Percentiles rank a stretch among this genome's conserved stretches.
These are phyloP conservation scores for Apodemia zela DNA, from an alignment of 2,888 invertebrate genomes.

Conservation along the genomic window DNA sequence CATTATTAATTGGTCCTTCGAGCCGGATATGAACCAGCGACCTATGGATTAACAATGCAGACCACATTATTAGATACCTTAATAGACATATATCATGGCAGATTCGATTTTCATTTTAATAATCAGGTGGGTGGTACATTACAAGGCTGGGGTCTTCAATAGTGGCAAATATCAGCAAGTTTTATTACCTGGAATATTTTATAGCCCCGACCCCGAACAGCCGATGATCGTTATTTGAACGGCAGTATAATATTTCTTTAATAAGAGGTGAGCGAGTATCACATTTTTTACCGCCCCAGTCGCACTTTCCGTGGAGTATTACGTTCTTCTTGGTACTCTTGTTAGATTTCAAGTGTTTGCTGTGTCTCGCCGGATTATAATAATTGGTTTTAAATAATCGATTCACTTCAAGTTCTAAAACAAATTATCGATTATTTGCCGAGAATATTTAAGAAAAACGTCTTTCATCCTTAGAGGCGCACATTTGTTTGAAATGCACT, in stretches of 20 bases:
- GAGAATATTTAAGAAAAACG: too few species aligned
- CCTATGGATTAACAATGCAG: too few species aligned
- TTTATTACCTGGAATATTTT: constrained; percentile 39
- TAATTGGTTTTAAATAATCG: constrained; percentile 73
- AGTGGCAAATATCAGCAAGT: background rate
- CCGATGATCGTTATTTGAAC: constrained; percentile 65
- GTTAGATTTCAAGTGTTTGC: constrained; percentile 30
- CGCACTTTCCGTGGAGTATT: constrained; percentile 61
- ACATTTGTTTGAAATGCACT: too few species aligned
- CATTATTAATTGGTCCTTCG: too few species aligned
- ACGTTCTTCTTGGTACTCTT: constrained; percentile 33
- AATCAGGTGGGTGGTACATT: too few species aligned
- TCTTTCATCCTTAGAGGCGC: too few species aligned
- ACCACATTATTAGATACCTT: too few species aligned
- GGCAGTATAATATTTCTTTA: constrained; percentile 61
- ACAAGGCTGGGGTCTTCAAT: background rate
- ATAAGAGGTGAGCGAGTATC: constrained; percentile 69
- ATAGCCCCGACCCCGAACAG: constrained; percentile 67
- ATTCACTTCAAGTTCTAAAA: constrained; percentile 76
- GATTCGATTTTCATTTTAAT: too few species aligned
- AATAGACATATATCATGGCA: too few species aligned
- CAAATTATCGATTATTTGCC: too few species aligned
- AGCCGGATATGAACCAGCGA: too few species aligned
- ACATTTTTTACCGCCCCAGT: constrained; percentile 57
- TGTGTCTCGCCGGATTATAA: constrained; percentile 70